phyloP scores from a whole-genome alignment of 2,888 invertebrate genomes.

The Dorcus hopei region DNA sequence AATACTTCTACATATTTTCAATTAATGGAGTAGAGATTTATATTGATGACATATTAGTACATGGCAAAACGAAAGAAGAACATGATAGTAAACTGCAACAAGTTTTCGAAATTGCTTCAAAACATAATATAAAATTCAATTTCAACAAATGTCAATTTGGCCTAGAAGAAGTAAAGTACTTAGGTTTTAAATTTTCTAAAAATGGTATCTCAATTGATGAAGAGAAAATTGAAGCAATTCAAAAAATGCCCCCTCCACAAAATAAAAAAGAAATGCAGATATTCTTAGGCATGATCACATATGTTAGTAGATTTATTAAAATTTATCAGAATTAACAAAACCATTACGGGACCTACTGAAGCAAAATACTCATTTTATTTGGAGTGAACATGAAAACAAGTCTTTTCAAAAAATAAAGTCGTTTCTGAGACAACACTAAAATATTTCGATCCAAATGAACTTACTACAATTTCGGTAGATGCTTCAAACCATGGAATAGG shows the following conservation, averaged over 20 bases:
- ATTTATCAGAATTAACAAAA: constrained; percentile 12
- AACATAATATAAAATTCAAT: constrained; percentile 16
- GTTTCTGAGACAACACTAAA: background rate
- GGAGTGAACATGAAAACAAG: background rate
- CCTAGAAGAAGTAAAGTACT: constrained; percentile 16
- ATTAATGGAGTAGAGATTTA: constrained; percentile 12
- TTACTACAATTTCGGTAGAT: constrained; percentile 27
- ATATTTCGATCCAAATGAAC: constrained; percentile 9
- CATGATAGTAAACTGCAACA: too few relatives aligned
- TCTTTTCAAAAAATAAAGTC: background rate
- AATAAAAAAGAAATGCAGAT: constrained; percentile 24
- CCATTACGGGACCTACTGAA: constrained; percentile 6
- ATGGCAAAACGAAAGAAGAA: too few relatives aligned
- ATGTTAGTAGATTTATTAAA: constrained; percentile 26
- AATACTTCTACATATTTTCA: constrained; percentile 11
- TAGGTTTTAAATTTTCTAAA: constrained; percentile 22
- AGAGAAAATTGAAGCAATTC: constrained; percentile 23
- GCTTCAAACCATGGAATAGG: constrained; percentile 29
- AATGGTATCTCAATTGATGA: constrained; percentile 18
- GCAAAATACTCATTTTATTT: background rate
- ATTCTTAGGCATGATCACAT: constrained; percentile 30
- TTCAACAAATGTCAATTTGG: constrained; percentile 19
- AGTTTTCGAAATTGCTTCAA: constrained; percentile 6
- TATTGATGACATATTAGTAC: constrained; percentile 19
- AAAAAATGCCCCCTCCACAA: constrained; percentile 21